Base-by-base conservation (phyloP, 1,140 invertebrate genomes). In the Leptinotarsa texana region DNA sequence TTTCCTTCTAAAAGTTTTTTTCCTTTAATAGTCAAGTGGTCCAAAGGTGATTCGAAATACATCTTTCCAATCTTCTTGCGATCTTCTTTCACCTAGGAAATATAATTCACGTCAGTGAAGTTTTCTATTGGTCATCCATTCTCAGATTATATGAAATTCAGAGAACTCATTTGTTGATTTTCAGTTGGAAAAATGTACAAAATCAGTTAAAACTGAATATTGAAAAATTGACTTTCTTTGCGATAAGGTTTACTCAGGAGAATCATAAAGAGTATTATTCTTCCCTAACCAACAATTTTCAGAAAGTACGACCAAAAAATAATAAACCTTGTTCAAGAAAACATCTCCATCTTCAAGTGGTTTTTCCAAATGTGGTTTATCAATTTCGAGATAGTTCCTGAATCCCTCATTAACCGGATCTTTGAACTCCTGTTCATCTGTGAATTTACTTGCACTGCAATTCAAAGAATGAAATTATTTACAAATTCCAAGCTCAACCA, bases 391-490 rank as follows among this genome's bases (percentile, higher is more conserved):
- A 74, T 74, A 80, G 21, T 74, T 78, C 78, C 72, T 78, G 47
- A 78, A 79, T 18, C 73, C 68, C 69, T 80, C 76, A 63, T 63
- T 63, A 13, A 80, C 18, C 11, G 79, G 79, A 68, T 80, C 79
- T 51, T 72, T 78, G 69, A 78, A 80, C 67, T 80, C 79, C 69
- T 79, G 79, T 0, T 67, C 47, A 22, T 0, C n/a, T 74, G 21
- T 17, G 8, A 27, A 67, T 42, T 67, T 33, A 22, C 13, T 33
- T 15, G 22, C 0, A 22, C 63, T 67, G 22, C 21, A 33, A 42
- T 24, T 67, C 17, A 33, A 13, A 21, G 8, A 73, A 21, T 73
- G 6, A 18, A 69, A 69, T 33, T 27, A 69, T 18, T 70, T 73
- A 63, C 72, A 42, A 62, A 42, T 21, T 47, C 3, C 33, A 0